Conservation (phyloP, 1,140 invertebrate species). For the Phocides pigmalion region DNA sequence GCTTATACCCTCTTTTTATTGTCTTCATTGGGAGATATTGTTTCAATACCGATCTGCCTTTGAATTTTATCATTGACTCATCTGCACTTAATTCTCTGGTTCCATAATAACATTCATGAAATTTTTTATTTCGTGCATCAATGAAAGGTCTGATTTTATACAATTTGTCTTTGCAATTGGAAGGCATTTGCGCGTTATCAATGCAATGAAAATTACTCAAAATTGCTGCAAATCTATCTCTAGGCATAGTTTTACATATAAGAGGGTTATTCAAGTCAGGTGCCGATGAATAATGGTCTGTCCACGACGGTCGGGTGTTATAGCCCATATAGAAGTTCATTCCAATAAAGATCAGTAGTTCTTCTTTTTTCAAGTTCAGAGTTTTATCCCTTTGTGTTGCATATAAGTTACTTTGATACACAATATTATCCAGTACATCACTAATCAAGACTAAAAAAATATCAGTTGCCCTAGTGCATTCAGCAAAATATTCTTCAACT, state of each 20-base stretch:
- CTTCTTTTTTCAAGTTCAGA: slow-evolving; percentile 53
- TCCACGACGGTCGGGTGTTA: slow-evolving; percentile 47
- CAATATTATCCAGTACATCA: slow-evolving; percentile 53
- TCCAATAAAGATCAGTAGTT: slow-evolving; percentile 56
- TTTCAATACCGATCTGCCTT: slow-evolving; percentile 51
- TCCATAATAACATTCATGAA: slow-evolving; percentile 44
- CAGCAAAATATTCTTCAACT: slow-evolving; percentile 50
- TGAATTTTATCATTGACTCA: slow-evolving; percentile 68
- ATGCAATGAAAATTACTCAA: slow-evolving; percentile 50
- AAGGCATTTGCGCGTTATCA: slow-evolving; percentile 45
- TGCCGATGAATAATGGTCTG: slow-evolving; percentile 48
- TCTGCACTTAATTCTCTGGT: slow-evolving; percentile 52
- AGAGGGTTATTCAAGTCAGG: slow-evolving; percentile 49
- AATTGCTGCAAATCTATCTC: slow-evolving; percentile 46
- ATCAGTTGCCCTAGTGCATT: slow-evolving; percentile 47
- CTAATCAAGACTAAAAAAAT: slow-evolving; percentile 54
- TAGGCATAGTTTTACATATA: slow-evolving; percentile 48
- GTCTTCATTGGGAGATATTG: neutral
- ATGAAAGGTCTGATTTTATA: slow-evolving; percentile 49
- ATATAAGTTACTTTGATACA: slow-evolving; percentile 56
- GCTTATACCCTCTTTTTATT: neutral
- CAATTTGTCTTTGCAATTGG: slow-evolving; percentile 48
- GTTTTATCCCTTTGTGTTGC: slow-evolving; percentile 54
- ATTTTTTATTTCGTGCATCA: slow-evolving; percentile 49
- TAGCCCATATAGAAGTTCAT: slow-evolving; percentile 56